Evolutionary conservation across 2,113 vertebrate genomes (phyloP), one percentile per base, ranked within the genome.

Genomic region (Pagrus major): DNA sequence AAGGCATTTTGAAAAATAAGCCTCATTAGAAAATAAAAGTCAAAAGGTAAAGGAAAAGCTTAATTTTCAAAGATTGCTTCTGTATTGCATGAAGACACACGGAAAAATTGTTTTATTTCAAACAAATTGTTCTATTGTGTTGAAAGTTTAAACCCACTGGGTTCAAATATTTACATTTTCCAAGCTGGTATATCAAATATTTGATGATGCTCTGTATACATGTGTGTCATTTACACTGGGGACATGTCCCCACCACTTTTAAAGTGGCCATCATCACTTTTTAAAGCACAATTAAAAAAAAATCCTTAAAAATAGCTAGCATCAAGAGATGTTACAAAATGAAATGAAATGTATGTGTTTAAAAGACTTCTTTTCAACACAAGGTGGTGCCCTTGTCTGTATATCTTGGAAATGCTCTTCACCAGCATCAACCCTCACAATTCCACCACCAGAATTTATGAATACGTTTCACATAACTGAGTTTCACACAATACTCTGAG

Each of bases 401-500:
- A n/a, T 5, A 33, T 41, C 4, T 51, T 25, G 0, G 29, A 66
- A 60, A 64, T 25, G 15, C 9, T 18, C 16, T 11, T 52, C 15
- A 44, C 16, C 14, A 10, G 9, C 27, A 60, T n/a, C 4, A 15
- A 29, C 29, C 0, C 2, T 54, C 3, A 9, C 18, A 9, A 4
- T 49, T 60, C 37, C 47, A 61, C n/a, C 23, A 1, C 52, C 67
- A 25, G 20, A 72, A 35, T 58, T 7, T 31, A 47, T 68, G 39
- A 76, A 56, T 25, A 37, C 29, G 25, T 46, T 2, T 52, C 16
- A 29, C 35, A 31, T 29, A 20, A 69, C 29, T 2, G 2, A 69
- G 60, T 75, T 73, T 76, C 69, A 65, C 33, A 63, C 31, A 14
- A 23, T 15, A 42, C 21, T 54, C 10, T 15, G 9, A 69, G 5